Evolutionary conservation across 2,797 vertebrate species (phyloP).

Genomic region (Nannoperca australis): DNA sequence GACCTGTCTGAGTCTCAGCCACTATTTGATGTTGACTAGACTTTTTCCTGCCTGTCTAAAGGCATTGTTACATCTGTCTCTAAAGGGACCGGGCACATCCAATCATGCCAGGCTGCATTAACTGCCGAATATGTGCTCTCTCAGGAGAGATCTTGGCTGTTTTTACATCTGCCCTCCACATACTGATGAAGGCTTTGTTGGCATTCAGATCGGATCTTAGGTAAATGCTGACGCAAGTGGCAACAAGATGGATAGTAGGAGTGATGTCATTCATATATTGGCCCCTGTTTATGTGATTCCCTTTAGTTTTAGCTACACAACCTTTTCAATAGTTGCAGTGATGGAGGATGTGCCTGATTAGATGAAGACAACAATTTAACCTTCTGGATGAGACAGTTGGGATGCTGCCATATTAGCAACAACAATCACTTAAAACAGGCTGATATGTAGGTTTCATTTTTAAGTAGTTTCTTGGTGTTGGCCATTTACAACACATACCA

Average conservation of each 20-base stretch:
- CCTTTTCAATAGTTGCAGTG: neutral
- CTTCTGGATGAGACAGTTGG: conserved; percentile 2
- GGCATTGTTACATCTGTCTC: conserved; percentile 17
- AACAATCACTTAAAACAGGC: neutral
- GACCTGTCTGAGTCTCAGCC: conserved; percentile 4
- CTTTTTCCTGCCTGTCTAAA: conserved; percentile 31
- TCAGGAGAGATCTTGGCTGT: conserved; percentile 7
- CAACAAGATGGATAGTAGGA: neutral
- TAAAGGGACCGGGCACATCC: conserved; percentile 1
- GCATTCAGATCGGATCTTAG: neutral
- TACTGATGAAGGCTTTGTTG: conserved; percentile 4
- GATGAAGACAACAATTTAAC: neutral
- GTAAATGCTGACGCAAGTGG: neutral
- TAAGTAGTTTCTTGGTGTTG: neutral
- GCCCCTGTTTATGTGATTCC: neutral
- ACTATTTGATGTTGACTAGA: conserved; percentile 8
- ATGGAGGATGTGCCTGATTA: neutral
- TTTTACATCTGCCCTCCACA: conserved; percentile 9
- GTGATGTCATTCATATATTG: neutral
- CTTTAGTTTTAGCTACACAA: neutral
- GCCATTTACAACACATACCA: neutral
- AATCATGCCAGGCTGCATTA: conserved; percentile 34
- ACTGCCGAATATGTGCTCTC: neutral
- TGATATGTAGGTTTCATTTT: neutral
- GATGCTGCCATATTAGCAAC: neutral